phyloP scores from a whole-genome alignment of 2,888 invertebrate species.

The Brenthis hecate region DNA sequence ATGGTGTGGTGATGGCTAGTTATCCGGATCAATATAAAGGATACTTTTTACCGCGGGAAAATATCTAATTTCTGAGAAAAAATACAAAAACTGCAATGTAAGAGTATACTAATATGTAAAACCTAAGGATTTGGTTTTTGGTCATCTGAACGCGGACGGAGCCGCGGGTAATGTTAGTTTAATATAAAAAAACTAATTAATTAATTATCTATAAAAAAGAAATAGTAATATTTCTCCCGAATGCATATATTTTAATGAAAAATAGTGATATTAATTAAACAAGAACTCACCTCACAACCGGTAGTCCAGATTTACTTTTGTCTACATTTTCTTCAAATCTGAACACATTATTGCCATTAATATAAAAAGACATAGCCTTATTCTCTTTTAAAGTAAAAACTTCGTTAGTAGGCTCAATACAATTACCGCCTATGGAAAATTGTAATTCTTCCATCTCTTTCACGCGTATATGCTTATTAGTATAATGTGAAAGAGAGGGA shows the following conservation, averaged over 20 bases:
- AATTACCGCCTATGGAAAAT: conserved; percentile 52
- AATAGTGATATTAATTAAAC: conserved; percentile 1
- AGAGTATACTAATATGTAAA: no score
- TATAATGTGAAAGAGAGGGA: conserved; percentile 54
- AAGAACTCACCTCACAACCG: conserved; percentile 75
- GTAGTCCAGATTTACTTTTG: conserved; percentile 81
- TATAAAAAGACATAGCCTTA: conserved; percentile 59
- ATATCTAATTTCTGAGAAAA: no score
- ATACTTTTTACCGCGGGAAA: no score
- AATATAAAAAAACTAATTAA: no score
- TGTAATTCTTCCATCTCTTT: conserved; percentile 45
- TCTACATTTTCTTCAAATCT: conserved; percentile 71
- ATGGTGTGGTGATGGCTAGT: no score
- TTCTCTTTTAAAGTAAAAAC: conserved; percentile 56
- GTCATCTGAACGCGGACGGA: no score
- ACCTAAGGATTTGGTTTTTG: no score
- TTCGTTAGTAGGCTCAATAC: conserved; percentile 50
- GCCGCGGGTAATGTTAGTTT: no score
- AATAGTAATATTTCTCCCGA: neutral
- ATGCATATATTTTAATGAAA: neutral
- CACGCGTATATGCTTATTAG: conserved; percentile 52
- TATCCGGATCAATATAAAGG: no score
- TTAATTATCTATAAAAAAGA: no score
- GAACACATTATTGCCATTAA: conserved; percentile 48
- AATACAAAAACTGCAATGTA: no score